Evolutionary conservation across 2,797 vertebrate species (phyloP), one percentile per base, ranked within the genome.

Genomic region (Halcyon chelicuti): DNA sequence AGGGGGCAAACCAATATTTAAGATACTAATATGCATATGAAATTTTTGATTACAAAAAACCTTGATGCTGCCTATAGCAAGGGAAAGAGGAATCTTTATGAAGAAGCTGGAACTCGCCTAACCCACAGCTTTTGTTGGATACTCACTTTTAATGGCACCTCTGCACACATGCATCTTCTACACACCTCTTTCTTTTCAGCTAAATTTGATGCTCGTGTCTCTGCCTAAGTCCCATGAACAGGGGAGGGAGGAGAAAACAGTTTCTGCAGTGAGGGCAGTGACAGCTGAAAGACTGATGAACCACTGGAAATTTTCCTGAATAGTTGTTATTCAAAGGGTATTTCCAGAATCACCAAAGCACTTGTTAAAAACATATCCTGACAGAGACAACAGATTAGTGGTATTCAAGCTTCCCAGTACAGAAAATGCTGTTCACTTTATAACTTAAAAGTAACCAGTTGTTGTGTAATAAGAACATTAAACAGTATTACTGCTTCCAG

Each of bases 331-430:
- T 90, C 72, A 80, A 67, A 63, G 40, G 12, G 19, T 49, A 16
- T 46, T 92, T 68, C 73, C 31, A 84, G 39, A 92, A 75, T 88
- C 65, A 57, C 26, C 29, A 31, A 68, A 91, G 51, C 46, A 25
- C 22, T 77, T 72, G 22, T 67, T 90, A 80, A 67, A 55, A 85
- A 9, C 10, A 5, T 18, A 35, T 71, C 15, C 28, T 83, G 40
- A 37, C 22, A 75, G 54, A 85, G 51, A 23, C 33, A 90, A 46
- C 12, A 65, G 20, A 26, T 67, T 60, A 33, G 9, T 71, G 35
- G 5, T 60, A 9, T 81, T 63, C 72, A 54, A 72, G 15, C 29
- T 77, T 78, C 49, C 26, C 23, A 37, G 12, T 21, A n/a, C 20
- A 77, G 35, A 74, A 86, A 88, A 68, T 37, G 12, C 9, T 28